A percentile compares a stretch with the other conserved stretches of the same genome.
Conservation (phyloP, 2,797 vertebrate genomes). For the Rhyacichthys aspro region DNA sequence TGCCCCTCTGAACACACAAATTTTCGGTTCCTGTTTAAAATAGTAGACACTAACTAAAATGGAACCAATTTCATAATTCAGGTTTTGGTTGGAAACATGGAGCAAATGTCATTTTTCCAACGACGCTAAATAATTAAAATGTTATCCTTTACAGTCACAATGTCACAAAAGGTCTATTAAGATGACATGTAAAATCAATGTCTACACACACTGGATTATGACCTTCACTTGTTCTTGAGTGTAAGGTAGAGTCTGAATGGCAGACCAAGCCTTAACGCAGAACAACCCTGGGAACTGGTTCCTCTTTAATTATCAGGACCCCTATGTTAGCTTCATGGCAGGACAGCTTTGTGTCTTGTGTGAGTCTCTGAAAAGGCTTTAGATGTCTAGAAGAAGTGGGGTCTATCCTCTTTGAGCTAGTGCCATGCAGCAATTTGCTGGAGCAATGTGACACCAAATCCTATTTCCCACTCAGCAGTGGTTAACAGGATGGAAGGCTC, state of each 20-base stretch:
- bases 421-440: slow-evolving; percentile 54
- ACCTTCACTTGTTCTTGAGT: too few species aligned
- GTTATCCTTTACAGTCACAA: not conserved
- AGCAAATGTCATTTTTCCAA: not conserved
- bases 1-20: too few species aligned
- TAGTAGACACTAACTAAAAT: not conserved
- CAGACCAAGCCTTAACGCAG: slow-evolving; percentile 3
- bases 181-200: too few species aligned
- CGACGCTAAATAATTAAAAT: too few species aligned
- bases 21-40: too few species aligned
- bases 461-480: slow-evolving; percentile 62
- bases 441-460: slow-evolving; percentile 68
- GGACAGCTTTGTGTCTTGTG: slow-evolving; percentile 31
- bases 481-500: slow-evolving; percentile 57
- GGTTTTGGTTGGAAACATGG: not conserved
- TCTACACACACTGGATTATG: too few species aligned
- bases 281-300: slow-evolving; percentile 30
- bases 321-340: slow-evolving; percentile 28
- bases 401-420: slow-evolving; percentile 47
- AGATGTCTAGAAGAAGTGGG: slow-evolving; percentile 50
- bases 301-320: slow-evolving; percentile 32
- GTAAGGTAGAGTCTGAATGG: too few species aligned
- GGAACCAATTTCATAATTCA: not conserved
- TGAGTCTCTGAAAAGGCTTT: slow-evolving; percentile 45
- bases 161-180: too few species aligned